Evolutionary conservation across 1,140 invertebrate species (phyloP), one percentile per base, ranked within the genome.

Genomic region (Carposina sasakii): DNA sequence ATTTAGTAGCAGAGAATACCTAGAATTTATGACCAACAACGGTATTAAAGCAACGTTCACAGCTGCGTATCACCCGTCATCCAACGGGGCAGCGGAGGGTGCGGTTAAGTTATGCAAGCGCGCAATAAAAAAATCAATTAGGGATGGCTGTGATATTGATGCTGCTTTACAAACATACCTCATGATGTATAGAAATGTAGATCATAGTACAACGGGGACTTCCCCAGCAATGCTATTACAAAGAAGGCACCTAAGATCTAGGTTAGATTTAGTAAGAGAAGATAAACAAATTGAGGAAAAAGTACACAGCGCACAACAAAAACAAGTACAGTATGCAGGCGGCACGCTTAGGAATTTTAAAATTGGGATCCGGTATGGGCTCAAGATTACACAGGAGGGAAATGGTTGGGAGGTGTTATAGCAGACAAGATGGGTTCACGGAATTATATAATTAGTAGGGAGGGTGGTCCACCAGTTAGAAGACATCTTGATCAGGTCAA

Each of bases 1-100:
- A 9, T 76, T 78, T 34, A 67, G 57, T 10, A 47, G 42, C 16
- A 34, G 22, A 2, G 42, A 50, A 30, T 42, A 40, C 21, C 13
- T 2, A 20, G 20, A 34, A 17, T 55, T 50, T 37, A 45, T 47
- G 24, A 9, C 16, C 2, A 44, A 43, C 19, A 30, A 22, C n/a
- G 56, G 56, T 48, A 41, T 44, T 2, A 54, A 60, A 13, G 13
- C 15, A 10, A 33, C 31, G n/a, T 33, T 33, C 15, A 33, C 31
- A 33, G 5, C 31, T 4, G 5, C 31, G 16, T 37, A 57, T 46
- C 47, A 56, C 12, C 56, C 55, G 0, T 46, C 53, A 1, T 54
- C 52, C 1, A 57, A 54, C 21, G 60, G 49, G 8, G 54, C 52
- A 12, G 52, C 52, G 0, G 44, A 54, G 17, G 13, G 22, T 1